Evolutionary conservation across 2,797 vertebrate species (phyloP).

Genomic region (Atherinosoma microstoma): DNA sequence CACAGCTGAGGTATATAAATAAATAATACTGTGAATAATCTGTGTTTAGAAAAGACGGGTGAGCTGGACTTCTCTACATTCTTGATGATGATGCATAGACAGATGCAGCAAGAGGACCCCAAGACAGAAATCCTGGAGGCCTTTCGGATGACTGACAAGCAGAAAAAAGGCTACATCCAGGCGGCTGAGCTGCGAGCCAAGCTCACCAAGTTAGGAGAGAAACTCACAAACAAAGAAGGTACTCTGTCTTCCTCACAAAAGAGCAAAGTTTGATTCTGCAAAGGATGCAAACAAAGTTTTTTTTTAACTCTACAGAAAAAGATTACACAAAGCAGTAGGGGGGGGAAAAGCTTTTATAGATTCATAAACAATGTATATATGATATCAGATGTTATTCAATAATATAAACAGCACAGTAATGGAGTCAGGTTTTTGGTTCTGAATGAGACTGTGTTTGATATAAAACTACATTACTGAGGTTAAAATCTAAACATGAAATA

Average conservation of each 20-base stretch:
- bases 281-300: not conserved
- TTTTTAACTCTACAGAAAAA: not conserved
- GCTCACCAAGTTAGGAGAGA: slow-evolving; percentile 91
- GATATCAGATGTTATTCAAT: too few species aligned
- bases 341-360: too few species aligned
- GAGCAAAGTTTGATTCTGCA: not conserved
- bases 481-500: not conserved
- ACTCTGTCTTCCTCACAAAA: slow-evolving; percentile 15
- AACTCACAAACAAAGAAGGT: slow-evolving; percentile 93
- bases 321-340: too few species aligned
- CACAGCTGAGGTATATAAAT: not conserved
- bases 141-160: slow-evolving; percentile 91
- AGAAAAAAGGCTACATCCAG: slow-evolving; percentile 88
- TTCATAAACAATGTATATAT: too few species aligned
- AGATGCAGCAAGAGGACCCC: slow-evolving; percentile 94
- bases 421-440: too few species aligned
- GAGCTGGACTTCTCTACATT: slow-evolving; percentile 96
- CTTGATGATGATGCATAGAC: slow-evolving; percentile 93
- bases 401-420: too few species aligned
- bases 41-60: slow-evolving; percentile 79
- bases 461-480: too few species aligned
- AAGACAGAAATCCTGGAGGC: slow-evolving; percentile 91
- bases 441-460: too few species aligned
- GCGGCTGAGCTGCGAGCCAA: slow-evolving; percentile 90
- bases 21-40: not conserved